phyloP scores from a whole-genome alignment of 1,140 invertebrate species.

The Plutomurus gul region DNA sequence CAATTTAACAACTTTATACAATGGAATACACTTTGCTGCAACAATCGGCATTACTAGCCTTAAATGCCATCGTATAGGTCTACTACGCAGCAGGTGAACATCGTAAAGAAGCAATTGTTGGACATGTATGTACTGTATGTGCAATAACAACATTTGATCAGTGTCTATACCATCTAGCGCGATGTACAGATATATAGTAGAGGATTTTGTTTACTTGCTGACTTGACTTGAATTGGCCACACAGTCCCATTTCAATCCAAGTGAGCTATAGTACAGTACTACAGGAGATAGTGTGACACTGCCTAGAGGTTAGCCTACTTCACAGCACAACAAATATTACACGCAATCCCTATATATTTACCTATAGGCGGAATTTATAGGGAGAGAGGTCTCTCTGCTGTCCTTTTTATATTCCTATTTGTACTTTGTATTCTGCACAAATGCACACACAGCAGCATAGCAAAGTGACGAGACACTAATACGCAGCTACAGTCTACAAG shows the following conservation, averaged over 20 bases:
- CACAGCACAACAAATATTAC: not conserved
- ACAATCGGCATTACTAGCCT: not conserved
- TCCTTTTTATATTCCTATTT: not conserved
- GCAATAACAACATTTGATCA: not conserved
- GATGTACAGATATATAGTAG: too few species aligned
- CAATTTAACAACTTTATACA: too few species aligned
- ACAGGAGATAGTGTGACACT: not conserved
- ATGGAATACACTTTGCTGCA: not conserved
- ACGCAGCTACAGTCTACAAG: too few species aligned
- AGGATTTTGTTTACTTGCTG: too few species aligned
- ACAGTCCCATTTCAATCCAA: too few species aligned
- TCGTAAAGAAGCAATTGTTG: not conserved
- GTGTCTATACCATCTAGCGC: not conserved
- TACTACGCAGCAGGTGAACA: constrained; percentile 15
- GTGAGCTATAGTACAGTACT: too few species aligned
- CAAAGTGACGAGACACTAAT: too few species aligned
- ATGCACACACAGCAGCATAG: too few species aligned
- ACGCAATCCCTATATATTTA: not conserved
- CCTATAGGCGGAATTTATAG: not conserved
- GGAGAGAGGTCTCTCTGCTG: not conserved
- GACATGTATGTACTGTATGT: too few species aligned
- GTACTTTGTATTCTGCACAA: too few species aligned
- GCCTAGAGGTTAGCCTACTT: constrained; percentile 22
- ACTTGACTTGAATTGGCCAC: too few species aligned
- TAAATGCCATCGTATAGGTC: not conserved